Percentiles rank a stretch among this genome's conserved stretches.
Conservation (phyloP, 2,797 vertebrate genomes). For the Premnoplex brunnescens region DNA sequence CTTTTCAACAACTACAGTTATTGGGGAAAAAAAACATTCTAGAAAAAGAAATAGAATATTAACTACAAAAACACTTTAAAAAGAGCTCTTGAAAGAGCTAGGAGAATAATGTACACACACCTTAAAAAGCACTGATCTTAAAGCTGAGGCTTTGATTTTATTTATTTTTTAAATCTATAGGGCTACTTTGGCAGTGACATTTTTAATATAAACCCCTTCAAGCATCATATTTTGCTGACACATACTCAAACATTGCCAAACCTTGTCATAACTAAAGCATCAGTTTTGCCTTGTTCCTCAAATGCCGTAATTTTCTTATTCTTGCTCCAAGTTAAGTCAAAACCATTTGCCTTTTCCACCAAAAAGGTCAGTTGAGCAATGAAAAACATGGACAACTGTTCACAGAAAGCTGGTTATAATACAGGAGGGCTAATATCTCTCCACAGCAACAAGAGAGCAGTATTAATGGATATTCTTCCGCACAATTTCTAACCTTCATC, state of each 20-base stretch:
- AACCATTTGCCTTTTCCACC: background rate
- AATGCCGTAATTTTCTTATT: background rate
- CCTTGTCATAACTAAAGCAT: background rate
- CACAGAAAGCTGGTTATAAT: background rate
- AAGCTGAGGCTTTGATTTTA: background rate
- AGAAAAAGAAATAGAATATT: background rate
- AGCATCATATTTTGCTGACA: background rate
- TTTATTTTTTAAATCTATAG: background rate
- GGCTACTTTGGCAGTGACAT: background rate
- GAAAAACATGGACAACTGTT: background rate
- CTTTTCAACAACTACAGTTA: background rate
- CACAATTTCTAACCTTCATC: background rate
- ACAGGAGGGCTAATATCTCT: background rate
- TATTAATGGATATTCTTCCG: background rate
- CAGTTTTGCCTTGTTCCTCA: background rate
- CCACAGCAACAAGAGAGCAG: background rate
- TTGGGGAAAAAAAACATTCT: background rate
- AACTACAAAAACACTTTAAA: background rate
- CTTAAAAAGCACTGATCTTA: background rate
- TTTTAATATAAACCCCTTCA: background rate
- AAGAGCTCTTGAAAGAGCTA: background rate
- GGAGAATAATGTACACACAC: background rate
- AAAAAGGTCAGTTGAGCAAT: background rate
- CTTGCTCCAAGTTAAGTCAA: background rate
- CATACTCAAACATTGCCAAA: background rate